These are phyloP conservation scores for Dendrocincla tyrannina DNA, from an alignment of 2,797 vertebrate genomes.

Conservation along the genomic window DNA sequence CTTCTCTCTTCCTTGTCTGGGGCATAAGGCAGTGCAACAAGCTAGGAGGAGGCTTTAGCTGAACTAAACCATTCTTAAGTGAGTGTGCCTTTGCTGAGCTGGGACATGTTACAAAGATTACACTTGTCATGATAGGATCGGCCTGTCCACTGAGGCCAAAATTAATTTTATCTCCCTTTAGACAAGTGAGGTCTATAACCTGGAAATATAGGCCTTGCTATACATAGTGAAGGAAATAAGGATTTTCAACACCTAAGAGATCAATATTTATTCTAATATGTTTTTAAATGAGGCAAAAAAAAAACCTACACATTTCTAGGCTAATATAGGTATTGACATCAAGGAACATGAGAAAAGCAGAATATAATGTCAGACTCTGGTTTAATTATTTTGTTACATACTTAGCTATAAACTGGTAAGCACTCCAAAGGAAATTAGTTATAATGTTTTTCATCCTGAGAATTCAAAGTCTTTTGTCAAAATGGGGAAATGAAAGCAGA, in stretches of 20 bases:
- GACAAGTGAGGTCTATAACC: neutral
- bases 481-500: neutral
- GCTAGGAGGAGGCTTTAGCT: neutral
- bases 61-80: neutral
- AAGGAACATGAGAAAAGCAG: neutral
- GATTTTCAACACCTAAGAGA: neutral
- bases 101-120: neutral
- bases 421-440: neutral
- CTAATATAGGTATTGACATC: neutral
- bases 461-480: neutral
- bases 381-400: neutral
- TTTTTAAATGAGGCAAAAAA: neutral
- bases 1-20: neutral
- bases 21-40: neutral
- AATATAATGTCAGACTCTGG: neutral
- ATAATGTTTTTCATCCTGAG: neutral
- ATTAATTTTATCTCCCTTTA: neutral
- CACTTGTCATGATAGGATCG: neutral
- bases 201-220: neutral
- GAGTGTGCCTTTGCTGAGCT: neutral
- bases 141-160: neutral
- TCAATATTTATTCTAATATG: neutral
- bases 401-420: neutral
- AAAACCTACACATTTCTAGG: neutral
- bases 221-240: neutral